Percentiles rank a stretch among this genome's conserved stretches.
Evolutionary conservation across 1,140 invertebrate species (phyloP).

Genomic region (Diploscapter pachys): DNA sequence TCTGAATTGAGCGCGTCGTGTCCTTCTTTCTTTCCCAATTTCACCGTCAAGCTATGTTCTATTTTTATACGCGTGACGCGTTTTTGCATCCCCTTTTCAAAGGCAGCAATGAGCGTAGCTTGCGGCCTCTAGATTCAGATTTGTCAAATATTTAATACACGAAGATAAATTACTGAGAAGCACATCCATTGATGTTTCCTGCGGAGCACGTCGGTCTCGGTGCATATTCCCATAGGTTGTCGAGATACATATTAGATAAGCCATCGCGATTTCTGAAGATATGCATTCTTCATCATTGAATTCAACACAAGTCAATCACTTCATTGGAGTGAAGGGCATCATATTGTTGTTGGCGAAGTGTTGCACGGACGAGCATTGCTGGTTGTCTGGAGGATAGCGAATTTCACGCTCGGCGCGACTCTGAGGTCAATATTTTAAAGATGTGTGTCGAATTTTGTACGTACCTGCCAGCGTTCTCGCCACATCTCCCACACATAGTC

Average conservation of each 20-base stretch:
- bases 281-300: too few relatives aligned
- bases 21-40: too few relatives aligned
- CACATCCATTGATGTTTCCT: slow-evolving; percentile 32
- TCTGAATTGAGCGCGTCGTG: too few relatives aligned
- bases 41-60: too few relatives aligned
- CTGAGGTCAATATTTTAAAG: neutral
- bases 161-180: too few relatives aligned
- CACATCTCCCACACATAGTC: slow-evolving; percentile 52
- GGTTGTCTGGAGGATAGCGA: slow-evolving; percentile 42
- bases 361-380: slow-evolving; percentile 32
- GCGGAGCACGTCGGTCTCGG: slow-evolving; percentile 46
- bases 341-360: slow-evolving; percentile 47
- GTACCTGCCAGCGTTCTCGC: slow-evolving; percentile 30
- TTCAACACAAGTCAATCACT: slow-evolving; percentile 1
- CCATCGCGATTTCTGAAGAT: slow-evolving; percentile 35
- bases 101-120: too few relatives aligned
- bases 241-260: slow-evolving; percentile 40
- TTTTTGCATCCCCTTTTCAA: too few relatives aligned
- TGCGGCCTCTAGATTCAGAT: too few relatives aligned
- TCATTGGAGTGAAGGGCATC: slow-evolving; percentile 27
- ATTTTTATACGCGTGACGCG: too few relatives aligned
- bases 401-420: slow-evolving; percentile 43
- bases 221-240: slow-evolving; percentile 51
- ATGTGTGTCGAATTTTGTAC: too few relatives aligned
- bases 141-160: too few relatives aligned